Conservation (phyloP, 2,888 invertebrate species). For the Meloe dianella region DNA sequence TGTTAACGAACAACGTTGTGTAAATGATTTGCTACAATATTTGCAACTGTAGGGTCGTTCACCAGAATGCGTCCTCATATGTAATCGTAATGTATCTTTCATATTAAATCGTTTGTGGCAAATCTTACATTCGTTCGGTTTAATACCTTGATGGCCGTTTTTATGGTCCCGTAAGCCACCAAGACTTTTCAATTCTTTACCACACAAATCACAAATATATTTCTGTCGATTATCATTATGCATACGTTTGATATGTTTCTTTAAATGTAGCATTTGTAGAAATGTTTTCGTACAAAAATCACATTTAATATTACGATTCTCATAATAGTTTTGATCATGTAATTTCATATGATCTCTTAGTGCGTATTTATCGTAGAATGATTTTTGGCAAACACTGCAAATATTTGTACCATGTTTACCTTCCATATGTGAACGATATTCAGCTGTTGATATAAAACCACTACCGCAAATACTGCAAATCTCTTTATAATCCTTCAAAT, state of each 20-base stretch:
- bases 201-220: slow-evolving; percentile 51
- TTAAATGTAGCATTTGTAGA: slow-evolving; percentile 30
- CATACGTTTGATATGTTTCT: slow-evolving; percentile 33
- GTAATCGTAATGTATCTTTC: slow-evolving; percentile 48
- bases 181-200: slow-evolving; percentile 50
- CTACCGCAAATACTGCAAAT: background rate
- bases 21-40: slow-evolving; percentile 62
- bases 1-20: slow-evolving; percentile 50
- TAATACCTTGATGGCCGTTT: slow-evolving; percentile 43
- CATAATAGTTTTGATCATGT: slow-evolving; percentile 9
- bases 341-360: slow-evolving; percentile 15
- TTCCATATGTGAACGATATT: background rate
- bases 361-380: background rate
- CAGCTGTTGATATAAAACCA: background rate
- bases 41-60: slow-evolving; percentile 48
- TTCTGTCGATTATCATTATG: slow-evolving; percentile 32
- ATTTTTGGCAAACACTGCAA: slow-evolving; percentile 30
- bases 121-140: slow-evolving; percentile 49
- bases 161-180: slow-evolving; percentile 50
- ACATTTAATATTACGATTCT: slow-evolving; percentile 23
- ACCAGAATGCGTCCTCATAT: slow-evolving; percentile 48
- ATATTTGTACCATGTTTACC: slow-evolving; percentile 34
- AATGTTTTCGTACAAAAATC: slow-evolving; percentile 33
- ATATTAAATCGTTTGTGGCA: slow-evolving; percentile 48
- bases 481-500: slow-evolving; percentile 1